Percentiles rank a stretch among this genome's conserved stretches.
These are phyloP conservation scores for Stenoptilia bipunctidactyla DNA, from an alignment of 2,888 invertebrate species.

Conservation along the genomic window DNA sequence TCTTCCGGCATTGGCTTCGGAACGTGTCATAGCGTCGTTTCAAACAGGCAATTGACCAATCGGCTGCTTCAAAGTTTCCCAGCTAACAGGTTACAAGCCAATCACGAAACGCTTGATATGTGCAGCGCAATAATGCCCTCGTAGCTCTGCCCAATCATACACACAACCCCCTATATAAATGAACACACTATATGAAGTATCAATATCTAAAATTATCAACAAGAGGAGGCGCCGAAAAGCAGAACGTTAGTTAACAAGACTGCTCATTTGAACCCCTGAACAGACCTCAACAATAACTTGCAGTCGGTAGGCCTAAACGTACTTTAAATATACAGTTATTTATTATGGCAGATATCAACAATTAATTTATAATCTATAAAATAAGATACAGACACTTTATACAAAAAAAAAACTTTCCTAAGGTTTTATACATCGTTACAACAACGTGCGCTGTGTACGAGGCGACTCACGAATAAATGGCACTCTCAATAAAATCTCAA, in stretches of 20 bases:
- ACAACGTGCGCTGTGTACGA: constrained; percentile 31
- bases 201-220: constrained; percentile 34
- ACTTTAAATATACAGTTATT: constrained; percentile 51
- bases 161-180: constrained; percentile 20
- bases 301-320: constrained; percentile 65
- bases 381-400: constrained; percentile 55
- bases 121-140: constrained; percentile 5
- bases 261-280: constrained; percentile 32
- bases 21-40: too few relatives aligned
- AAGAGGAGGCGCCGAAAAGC: constrained; percentile 18
- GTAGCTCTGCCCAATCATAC: constrained; percentile 24
- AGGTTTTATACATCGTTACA: constrained; percentile 39
- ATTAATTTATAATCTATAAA: constrained; percentile 48
- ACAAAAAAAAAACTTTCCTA: constrained; percentile 41
- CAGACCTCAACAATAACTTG: constrained; percentile 16
- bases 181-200: constrained; percentile 42
- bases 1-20: too few relatives aligned
- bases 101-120: neutral
- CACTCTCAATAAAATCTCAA: constrained; percentile 34
- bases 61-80: too few relatives aligned
- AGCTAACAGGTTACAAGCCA: too few relatives aligned
- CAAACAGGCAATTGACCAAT: too few relatives aligned
- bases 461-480: constrained; percentile 33
- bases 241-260: constrained; percentile 42
- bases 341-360: constrained; percentile 70